Conservation (phyloP, 2,888 invertebrate species). For the Aethes cnicana region DNA sequence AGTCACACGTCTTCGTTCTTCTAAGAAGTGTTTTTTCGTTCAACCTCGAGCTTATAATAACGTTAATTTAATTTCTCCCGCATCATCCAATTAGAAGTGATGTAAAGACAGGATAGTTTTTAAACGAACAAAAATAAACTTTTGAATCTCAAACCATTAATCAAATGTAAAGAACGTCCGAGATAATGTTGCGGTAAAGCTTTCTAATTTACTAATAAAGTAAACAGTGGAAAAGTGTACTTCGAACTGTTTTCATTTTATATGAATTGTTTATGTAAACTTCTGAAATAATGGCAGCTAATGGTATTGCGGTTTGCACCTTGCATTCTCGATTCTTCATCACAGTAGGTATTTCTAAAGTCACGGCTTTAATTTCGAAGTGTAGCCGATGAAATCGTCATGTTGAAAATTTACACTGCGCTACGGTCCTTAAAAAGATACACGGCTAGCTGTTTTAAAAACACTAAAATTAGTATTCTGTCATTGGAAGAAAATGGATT, state of each 20-base stretch:
- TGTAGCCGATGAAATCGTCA: too few relatives aligned
- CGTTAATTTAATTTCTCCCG: conserved; percentile 44
- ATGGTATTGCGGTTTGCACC: neutral
- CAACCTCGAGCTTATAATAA: conserved; percentile 26
- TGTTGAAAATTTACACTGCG: too few relatives aligned
- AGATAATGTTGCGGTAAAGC: conserved; percentile 50
- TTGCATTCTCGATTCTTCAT: too few relatives aligned
- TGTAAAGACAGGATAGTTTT: conserved; percentile 42
- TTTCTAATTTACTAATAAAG: conserved; percentile 60
- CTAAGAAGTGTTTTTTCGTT: conserved; percentile 15
- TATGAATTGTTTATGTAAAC: neutral
- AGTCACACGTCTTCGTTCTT: conserved; percentile 16
- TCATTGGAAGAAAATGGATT: too few relatives aligned
- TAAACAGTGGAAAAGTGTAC: conserved; percentile 51
- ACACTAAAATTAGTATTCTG: too few relatives aligned
- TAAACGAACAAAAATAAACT: conserved; percentile 50
- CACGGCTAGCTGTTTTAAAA: too few relatives aligned
- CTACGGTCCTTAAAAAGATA: too few relatives aligned
- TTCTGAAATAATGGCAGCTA: neutral
- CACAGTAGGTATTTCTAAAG: too few relatives aligned
- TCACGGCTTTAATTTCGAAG: too few relatives aligned
- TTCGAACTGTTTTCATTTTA: conserved; percentile 3
- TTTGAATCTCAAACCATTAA: conserved; percentile 59
- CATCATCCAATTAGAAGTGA: conserved; percentile 62
- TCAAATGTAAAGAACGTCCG: conserved; percentile 55